Conservation (phyloP, 1,140 invertebrate species). For the Steinernema khuongi region DNA sequence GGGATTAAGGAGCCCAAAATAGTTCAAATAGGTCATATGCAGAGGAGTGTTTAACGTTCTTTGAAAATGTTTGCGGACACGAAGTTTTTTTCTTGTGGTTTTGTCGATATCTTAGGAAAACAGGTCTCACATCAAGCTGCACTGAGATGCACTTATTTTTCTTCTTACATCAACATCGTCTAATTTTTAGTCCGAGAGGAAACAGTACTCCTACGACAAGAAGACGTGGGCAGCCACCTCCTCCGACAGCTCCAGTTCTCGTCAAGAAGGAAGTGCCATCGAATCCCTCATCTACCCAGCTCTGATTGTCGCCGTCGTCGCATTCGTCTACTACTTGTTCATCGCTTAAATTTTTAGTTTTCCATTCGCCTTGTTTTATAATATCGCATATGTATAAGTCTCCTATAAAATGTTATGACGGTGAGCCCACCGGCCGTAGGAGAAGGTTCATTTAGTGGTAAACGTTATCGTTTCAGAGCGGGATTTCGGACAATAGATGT, state of each 20-base stretch:
- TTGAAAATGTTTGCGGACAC: slow-evolving; percentile 25
- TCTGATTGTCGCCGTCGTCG: slow-evolving; percentile 42
- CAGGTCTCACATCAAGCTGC: neutral
- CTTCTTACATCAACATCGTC: slow-evolving; percentile 14
- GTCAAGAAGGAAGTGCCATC: slow-evolving; percentile 20
- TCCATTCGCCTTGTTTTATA: neutral
- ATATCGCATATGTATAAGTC: neutral
- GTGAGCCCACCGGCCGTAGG: neutral
- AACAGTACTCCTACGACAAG: slow-evolving; percentile 56
- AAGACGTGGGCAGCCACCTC: slow-evolving; percentile 31
- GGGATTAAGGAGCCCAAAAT: neutral
- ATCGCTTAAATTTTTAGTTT: slow-evolving; percentile 16
- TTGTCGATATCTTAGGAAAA: neutral
- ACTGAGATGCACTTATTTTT: neutral
- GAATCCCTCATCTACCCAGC: slow-evolving; percentile 44
- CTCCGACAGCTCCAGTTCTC: slow-evolving; percentile 19
- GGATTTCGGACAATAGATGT: neutral
- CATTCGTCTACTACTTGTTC: slow-evolving; percentile 52
- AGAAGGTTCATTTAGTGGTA: neutral
- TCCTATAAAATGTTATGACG: neutral
- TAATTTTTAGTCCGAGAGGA: slow-evolving; percentile 44
- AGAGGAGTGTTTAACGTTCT: slow-evolving; percentile 37
- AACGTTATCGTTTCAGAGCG: neutral
- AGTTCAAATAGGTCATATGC: neutral
- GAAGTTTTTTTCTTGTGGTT: neutral